phyloP scores from a whole-genome alignment of 64 coral and sea anemone genomes.

The Stichodactyla mertensii region DNA sequence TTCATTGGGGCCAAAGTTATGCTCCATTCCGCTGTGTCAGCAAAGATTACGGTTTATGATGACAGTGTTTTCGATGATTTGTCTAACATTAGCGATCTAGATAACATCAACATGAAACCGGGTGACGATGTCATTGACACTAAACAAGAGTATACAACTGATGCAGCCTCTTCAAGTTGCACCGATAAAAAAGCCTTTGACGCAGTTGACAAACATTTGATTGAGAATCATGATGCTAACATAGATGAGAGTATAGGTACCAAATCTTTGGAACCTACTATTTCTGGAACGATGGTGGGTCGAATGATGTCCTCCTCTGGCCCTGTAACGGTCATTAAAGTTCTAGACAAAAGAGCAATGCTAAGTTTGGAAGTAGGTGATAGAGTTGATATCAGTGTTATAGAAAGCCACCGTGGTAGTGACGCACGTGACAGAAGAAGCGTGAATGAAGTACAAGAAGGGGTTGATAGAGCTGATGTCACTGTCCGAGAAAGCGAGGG shows the following conservation, averaged over 20 bases:
- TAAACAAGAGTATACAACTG: not conserved
- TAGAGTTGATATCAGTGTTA: not conserved
- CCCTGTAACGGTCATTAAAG: not conserved
- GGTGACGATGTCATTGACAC: not conserved
- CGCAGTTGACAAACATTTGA: not conserved
- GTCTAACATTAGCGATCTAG: too few species aligned
- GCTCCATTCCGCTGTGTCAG: constrained; percentile 32
- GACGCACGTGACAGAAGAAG: too few species aligned
- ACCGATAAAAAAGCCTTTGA: not conserved
- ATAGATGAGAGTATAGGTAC: not conserved
- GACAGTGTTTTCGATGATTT: not conserved
- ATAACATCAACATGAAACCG: not conserved
- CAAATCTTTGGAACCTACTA: not conserved
- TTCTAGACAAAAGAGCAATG: not conserved
- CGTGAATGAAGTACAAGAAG: not conserved
- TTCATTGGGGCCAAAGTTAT: constrained; percentile 33
- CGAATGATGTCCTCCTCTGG: not conserved
- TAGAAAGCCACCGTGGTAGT: not conserved
- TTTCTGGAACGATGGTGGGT: not conserved
- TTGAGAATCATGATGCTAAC: not conserved
- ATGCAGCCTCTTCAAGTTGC: not conserved
- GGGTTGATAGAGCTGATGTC: not conserved
- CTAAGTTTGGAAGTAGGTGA: not conserved
- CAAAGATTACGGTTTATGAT: constrained; percentile 25
- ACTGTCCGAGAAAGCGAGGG: not conserved